Base-by-base conservation (phyloP, 2,797 vertebrate species). In the Rhynchonycteris naso region DNA sequence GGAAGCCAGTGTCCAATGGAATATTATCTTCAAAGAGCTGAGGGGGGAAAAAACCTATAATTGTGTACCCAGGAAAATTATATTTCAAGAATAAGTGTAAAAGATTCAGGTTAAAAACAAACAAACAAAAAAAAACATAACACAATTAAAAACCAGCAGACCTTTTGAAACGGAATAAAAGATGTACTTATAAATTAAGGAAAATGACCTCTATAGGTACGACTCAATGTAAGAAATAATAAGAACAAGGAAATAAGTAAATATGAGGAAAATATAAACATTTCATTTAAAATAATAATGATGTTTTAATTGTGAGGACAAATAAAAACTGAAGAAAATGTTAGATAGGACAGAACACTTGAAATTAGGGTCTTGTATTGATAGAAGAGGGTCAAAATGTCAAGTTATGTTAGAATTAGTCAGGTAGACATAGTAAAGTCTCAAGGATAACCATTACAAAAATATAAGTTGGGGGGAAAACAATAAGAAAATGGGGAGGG, bases 211-310 rank as follows among this genome's bases (percentile, higher is more conserved):
- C 68, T 81, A 16, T 82, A 52, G 15, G 13, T 28, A 71, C 1
- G 21, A 30, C 84, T 83, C 52, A 84, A 50, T 65, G 47, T 24
- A 43, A 91, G 61, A 75, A 84, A 15, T 35, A 89, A 58, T 33
- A 86, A 59, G n/a, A 94, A 19, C 50, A 90, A 93, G 83, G 28
- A 90, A 66, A 65, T 86, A 21, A 63, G 26, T 43, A 78, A 86
- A 90, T 16, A 54, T 58, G 61, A 38, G 38, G 38, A 66, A 75
- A 76, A 50, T 65, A 43, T 33, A 66, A 54, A 43, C 58, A 61
- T 66, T 92, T 86, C 82, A 26, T 76, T 21, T 54, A 66, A 85
- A 78, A 83, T 30, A 3, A 71, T 88, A 43, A 61, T 80, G 14
- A 38, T 19, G 26, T 21, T 72, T 89, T 74, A 56, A 52, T 74